These are phyloP conservation scores for Drosophila nigrodunni DNA, from an alignment of 1,140 invertebrate species.

Conservation along the genomic window DNA sequence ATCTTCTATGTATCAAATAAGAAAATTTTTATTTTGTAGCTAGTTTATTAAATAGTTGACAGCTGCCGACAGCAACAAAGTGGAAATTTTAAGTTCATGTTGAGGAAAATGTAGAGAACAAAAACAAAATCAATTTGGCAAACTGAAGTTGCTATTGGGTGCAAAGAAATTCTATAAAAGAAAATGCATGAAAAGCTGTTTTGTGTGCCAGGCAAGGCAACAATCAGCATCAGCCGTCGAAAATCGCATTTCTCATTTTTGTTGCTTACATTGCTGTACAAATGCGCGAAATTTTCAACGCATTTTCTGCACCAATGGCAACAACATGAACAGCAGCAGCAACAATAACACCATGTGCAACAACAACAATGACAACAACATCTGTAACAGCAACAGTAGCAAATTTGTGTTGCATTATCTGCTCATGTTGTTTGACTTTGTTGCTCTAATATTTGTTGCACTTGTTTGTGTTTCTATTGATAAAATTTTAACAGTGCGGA, in stretches of 20 bases:
- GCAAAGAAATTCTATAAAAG: slow-evolving; percentile 6
- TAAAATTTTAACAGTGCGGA: not conserved
- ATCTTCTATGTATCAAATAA: no score
- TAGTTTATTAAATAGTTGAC: slow-evolving; percentile 2
- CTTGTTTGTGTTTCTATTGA: not conserved
- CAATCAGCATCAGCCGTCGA: slow-evolving; percentile 35
- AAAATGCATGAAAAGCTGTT: slow-evolving; percentile 33
- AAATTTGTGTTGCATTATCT: slow-evolving; percentile 47
- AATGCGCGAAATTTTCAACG: slow-evolving; percentile 39
- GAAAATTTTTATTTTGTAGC: not conserved
- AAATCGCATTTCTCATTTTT: slow-evolving; percentile 32
- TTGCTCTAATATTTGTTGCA: slow-evolving; percentile 9
- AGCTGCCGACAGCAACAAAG: slow-evolving; percentile 5
- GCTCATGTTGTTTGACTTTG: slow-evolving; percentile 27
- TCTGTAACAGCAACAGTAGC: slow-evolving; percentile 3
- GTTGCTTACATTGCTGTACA: slow-evolving; percentile 74
- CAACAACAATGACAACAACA: not conserved
- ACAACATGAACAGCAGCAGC: slow-evolving; percentile 12
- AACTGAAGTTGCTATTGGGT: slow-evolving; percentile 3
- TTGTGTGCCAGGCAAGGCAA: slow-evolving; percentile 13
- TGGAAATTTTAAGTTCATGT: slow-evolving; percentile 7
- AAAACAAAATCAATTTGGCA: slow-evolving; percentile 33
- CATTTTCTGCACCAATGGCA: slow-evolving; percentile 49
- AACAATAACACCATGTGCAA: slow-evolving; percentile 17
- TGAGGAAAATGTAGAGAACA: not conserved